Evolutionary conservation across 2,113 vertebrate species (phyloP).

Genomic region (Macquaria ambigua): DNA sequence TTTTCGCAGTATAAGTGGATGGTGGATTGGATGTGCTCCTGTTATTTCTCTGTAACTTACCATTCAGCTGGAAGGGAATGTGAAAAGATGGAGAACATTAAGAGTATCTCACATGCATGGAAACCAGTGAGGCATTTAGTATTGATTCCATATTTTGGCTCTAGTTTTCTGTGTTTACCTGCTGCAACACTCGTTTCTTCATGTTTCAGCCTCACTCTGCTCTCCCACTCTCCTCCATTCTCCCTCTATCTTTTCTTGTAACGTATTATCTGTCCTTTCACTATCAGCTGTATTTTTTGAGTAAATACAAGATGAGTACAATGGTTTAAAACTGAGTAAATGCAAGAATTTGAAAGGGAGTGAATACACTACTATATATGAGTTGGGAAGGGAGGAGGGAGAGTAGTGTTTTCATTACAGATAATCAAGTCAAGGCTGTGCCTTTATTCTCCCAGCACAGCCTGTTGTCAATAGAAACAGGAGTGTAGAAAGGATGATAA

Average conservation of each 20-base stretch:
- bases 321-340: constrained; percentile 20
- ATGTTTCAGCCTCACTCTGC: constrained; percentile 18
- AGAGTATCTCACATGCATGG: constrained; percentile 5
- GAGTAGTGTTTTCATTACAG: constrained; percentile 55
- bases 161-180: constrained; percentile 31
- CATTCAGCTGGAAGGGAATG: constrained; percentile 8
- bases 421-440: constrained; percentile 54
- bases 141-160: constrained; percentile 24
- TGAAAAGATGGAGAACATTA: constrained; percentile 12
- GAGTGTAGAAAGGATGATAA: constrained; percentile 43
- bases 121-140: constrained; percentile 1
- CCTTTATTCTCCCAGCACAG: constrained; percentile 37
- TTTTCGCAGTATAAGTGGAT: constrained; percentile 41
- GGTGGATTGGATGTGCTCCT: constrained; percentile 22
- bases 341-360: not conserved
- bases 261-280: constrained; percentile 9
- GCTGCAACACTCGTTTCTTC: constrained; percentile 21
- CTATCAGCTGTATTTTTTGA: not conserved
- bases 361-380: not conserved
- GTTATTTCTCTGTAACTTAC: constrained; percentile 13
- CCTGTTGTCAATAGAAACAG: constrained; percentile 66
- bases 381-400: constrained; percentile 6
- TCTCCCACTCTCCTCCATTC: constrained; percentile 11
- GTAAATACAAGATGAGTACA: not conserved
- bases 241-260: not conserved